A percentile compares a stretch with the other conserved stretches of the same genome.
Evolutionary conservation across 2,888 invertebrate species (phyloP).

Genomic region (Sarcophaga variegata): DNA sequence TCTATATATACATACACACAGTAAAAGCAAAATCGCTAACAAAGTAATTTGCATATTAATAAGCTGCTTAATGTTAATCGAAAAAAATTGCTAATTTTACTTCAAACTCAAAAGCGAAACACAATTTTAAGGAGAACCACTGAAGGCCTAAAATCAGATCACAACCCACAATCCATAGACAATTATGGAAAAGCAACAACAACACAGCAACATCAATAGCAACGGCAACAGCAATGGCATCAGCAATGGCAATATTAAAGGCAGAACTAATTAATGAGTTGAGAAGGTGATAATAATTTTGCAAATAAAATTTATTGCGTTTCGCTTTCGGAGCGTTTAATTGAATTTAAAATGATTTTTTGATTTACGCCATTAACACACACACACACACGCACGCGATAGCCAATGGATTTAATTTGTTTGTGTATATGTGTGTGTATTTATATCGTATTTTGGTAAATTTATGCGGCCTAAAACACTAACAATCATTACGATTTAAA

Average conservation of each 20-base stretch:
- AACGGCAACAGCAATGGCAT: neutral
- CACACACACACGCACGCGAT: neutral
- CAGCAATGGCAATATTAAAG: neutral
- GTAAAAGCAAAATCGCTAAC: neutral
- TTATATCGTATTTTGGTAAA: neutral
- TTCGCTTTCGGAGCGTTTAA: slow-evolving; percentile 8
- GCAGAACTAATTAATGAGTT: slow-evolving; percentile 8
- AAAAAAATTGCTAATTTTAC: neutral
- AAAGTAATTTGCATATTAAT: slow-evolving; percentile 39
- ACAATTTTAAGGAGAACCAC: neutral
- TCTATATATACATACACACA: neutral
- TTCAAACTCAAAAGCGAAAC: neutral
- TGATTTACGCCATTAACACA: slow-evolving; percentile 46
- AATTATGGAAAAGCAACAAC: no score
- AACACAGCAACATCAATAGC: neutral
- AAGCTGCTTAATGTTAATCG: neutral
- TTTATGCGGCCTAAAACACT: neutral
- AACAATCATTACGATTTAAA: neutral
- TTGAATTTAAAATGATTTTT: slow-evolving; percentile 35
- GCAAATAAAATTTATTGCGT: slow-evolving; percentile 23
- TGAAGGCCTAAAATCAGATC: neutral
- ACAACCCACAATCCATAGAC: neutral
- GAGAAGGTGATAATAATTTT: slow-evolving; percentile 33
- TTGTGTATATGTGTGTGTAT: neutral
- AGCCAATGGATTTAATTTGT: neutral